Percentiles rank a stretch among this genome's conserved stretches.
These are phyloP conservation scores for Eptesicus fuscus DNA, from an alignment of 2,113 vertebrate genomes.

Conservation along the genomic window DNA sequence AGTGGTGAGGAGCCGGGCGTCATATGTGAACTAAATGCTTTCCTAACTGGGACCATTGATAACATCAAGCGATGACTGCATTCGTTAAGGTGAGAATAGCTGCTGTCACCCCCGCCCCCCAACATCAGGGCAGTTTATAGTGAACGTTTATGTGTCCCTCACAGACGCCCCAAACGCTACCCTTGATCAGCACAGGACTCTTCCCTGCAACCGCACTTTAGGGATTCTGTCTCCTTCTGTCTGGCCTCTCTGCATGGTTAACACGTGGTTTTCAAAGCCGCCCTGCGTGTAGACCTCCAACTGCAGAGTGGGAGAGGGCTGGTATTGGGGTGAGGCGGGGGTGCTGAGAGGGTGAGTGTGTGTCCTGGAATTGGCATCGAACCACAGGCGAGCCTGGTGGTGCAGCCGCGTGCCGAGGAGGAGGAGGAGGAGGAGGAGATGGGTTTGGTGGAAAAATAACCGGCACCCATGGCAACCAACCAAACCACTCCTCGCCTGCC, in stretches of 20 bases:
- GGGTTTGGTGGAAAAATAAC: not conserved
- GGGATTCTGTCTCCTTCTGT: not conserved
- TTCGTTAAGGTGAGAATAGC: not conserved
- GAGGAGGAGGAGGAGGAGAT: too few relatives aligned
- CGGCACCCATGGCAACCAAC: too few relatives aligned
- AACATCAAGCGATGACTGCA: not conserved
- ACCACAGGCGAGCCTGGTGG: accelerated
- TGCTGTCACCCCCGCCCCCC: not conserved
- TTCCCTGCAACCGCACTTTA: not conserved
- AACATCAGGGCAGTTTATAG: not conserved
- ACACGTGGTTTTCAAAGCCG: not conserved
- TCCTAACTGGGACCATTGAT: not conserved
- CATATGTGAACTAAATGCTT: not conserved
- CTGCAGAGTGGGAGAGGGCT: not conserved
- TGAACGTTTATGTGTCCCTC: not conserved
- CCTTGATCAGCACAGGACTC: not conserved
- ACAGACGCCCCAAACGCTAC: not conserved
- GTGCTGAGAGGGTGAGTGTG: accelerated
- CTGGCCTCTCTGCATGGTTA: not conserved
- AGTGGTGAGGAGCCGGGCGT: not conserved
- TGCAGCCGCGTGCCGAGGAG: not conserved
- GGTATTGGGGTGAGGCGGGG: not conserved
- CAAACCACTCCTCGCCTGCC: accelerated
- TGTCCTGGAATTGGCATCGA: too few relatives aligned
- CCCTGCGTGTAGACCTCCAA: not conserved